phyloP scores from a whole-genome alignment of 2,888 invertebrate species.

The Steinernema carpocapsae region DNA sequence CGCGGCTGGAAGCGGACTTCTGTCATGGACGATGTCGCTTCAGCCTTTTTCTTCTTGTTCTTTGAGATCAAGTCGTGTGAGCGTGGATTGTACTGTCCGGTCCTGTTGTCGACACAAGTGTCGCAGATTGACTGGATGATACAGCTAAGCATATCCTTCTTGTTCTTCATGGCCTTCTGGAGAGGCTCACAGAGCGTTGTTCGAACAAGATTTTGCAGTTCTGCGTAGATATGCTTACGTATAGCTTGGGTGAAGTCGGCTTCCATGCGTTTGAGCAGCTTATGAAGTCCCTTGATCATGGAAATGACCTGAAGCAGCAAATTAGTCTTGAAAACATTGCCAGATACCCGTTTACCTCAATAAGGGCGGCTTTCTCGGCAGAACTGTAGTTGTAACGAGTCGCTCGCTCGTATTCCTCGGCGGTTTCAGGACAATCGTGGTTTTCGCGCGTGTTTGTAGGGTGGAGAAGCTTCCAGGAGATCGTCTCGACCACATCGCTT shows the following conservation, averaged over 20 bases:
- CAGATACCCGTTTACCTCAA: slow-evolving; percentile 77
- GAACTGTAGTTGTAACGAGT: slow-evolving; percentile 89
- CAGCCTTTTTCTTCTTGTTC: slow-evolving; percentile 81
- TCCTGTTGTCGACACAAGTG: slow-evolving; percentile 85
- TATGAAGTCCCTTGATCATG: slow-evolving; percentile 97
- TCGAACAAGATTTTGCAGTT: slow-evolving; percentile 93
- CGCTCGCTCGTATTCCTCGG: slow-evolving; percentile 95
- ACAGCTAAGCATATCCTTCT: slow-evolving; percentile 86
- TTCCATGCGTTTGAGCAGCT: slow-evolving; percentile 94
- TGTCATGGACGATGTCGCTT: slow-evolving; percentile 75
- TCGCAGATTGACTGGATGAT: slow-evolving; percentile 95
- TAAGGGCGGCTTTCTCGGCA: slow-evolving; percentile 94
- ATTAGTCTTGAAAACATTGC: not conserved
- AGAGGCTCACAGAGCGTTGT: slow-evolving; percentile 85
- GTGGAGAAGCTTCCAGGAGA: slow-evolving; percentile 91
- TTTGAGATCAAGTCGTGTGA: slow-evolving; percentile 72
- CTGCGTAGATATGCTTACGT: slow-evolving; percentile 88
- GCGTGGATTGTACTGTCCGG: slow-evolving; percentile 41
- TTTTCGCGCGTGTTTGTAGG: slow-evolving; percentile 96
- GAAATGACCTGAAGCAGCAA: slow-evolving; percentile 76
- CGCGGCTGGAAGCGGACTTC: slow-evolving; percentile 88
- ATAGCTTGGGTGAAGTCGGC: slow-evolving; percentile 91
- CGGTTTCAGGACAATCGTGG: slow-evolving; percentile 84
- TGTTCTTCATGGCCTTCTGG: slow-evolving; percentile 94
- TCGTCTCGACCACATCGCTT: slow-evolving; percentile 80